These are phyloP conservation scores for Brachyopa scutellaris DNA, from an alignment of 2,888 invertebrate species.

Conservation along the genomic window DNA sequence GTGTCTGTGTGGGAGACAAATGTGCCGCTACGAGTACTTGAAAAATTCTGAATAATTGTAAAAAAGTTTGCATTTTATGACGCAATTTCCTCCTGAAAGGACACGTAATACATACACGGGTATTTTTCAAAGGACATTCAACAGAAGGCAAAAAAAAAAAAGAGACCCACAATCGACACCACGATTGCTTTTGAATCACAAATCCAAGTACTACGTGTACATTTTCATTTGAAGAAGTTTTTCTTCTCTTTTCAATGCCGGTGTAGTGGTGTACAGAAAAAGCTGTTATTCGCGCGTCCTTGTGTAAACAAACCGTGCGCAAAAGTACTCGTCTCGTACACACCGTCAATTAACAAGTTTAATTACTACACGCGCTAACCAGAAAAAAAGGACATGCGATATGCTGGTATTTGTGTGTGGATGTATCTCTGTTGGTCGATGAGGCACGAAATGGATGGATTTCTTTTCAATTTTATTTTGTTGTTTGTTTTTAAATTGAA, in stretches of 20 bases:
- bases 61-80: not conserved
- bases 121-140: no score
- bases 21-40: conserved; percentile 25
- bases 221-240: not conserved
- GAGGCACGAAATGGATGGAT: conserved; percentile 11
- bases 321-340: conserved; percentile 29
- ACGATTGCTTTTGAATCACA: conserved; percentile 37
- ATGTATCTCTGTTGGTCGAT: not conserved
- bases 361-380: conserved; percentile 32
- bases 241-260: not conserved
- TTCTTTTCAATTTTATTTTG: not conserved
- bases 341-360: conserved; percentile 42
- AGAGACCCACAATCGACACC: not conserved
- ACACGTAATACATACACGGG: not conserved
- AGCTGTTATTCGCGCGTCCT: not conserved
- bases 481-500: conserved; percentile 20
- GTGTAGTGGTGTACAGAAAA: not conserved
- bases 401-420: not conserved
- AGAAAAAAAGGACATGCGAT: conserved; percentile 11
- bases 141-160: not conserved
- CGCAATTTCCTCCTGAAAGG: conserved; percentile 7
- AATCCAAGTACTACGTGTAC: not conserved
- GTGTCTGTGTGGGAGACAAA: not conserved
- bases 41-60: conserved; percentile 21
- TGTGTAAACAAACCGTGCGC: conserved; percentile 35